Conservation (phyloP, 2,888 invertebrate species). For the Cinara cedri region DNA sequence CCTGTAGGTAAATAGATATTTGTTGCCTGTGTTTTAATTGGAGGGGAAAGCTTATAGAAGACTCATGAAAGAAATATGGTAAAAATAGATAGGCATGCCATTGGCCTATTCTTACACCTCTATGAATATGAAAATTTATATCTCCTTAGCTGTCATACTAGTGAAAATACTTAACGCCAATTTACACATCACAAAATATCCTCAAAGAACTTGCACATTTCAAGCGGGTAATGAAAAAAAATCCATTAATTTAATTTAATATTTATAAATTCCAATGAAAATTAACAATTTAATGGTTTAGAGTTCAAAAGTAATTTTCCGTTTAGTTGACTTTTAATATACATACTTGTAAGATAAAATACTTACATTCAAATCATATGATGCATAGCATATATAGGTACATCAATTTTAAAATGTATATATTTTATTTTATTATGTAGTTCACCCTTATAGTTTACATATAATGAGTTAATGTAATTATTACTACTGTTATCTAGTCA, state of each 20-base stretch:
- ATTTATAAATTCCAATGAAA: background rate
- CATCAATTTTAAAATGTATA: background rate
- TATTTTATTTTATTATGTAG: background rate
- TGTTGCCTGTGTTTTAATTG: conserved; percentile 32
- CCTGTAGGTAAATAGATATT: conserved; percentile 34
- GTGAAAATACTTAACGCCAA: conserved; percentile 36
- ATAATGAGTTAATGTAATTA: conserved; percentile 12
- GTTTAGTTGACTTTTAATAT: conserved; percentile 19
- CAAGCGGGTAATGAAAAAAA: conserved; percentile 37
- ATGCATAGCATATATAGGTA: background rate
- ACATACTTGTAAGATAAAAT: background rate
- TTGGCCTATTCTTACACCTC: conserved; percentile 54
- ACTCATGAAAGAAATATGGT: conserved; percentile 43
- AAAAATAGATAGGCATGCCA: conserved; percentile 50
- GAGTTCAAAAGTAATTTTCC: conserved; percentile 35
- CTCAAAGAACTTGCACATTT: conserved; percentile 26
- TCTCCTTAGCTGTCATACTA: conserved; percentile 22
- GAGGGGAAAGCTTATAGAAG: conserved; percentile 46
- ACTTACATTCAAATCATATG: background rate
- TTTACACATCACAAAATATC: conserved; percentile 15
- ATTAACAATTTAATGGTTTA: background rate
- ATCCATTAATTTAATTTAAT: conserved; percentile 22
- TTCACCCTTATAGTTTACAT: background rate
- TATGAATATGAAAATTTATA: conserved; percentile 42
- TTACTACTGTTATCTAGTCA: background rate